Base-by-base conservation (phyloP, 2,113 vertebrate species). In the Ceyx cyanopectus region DNA sequence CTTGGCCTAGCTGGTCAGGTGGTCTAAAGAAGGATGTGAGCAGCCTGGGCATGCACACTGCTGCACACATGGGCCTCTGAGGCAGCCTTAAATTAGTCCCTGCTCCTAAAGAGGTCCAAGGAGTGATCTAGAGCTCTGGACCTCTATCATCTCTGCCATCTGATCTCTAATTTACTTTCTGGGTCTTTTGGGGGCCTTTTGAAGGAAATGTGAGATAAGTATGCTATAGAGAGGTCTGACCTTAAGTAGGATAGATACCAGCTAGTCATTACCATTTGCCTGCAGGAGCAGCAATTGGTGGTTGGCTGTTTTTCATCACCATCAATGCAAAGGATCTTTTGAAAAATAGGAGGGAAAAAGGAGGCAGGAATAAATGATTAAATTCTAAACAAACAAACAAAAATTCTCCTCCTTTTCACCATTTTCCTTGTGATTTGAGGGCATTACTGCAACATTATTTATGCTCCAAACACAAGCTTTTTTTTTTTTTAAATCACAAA, bases 401-500 rank as follows among this genome's bases (percentile, higher is more conserved):
- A 40, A 9, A 79, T 90, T 8, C 9, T 15, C 6, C 13, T 72
- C 20, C 24, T 48, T 29, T 83, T 75, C 53, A 72, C 26, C 43
- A 12, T 12, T 60, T 78, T 50, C 61, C 26, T 65, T 41, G 23
- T 37, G 65, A 43, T 56, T 68, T 34, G 29, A 65, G 18, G 14
- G 77, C 30, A 30, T 72, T 78, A 43, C 24, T 63, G 40, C 60
- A 34, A 53, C 26, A 45, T 32, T 67, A 43, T 73, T 91, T 91
- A 56, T 85, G 54, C 27, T 67, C 81, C 72, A 56, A 85, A 70
- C 72, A 66, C n/a, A 77, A 58, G 22, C 3, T 20, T 81, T 76
- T 92, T 63, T 74, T 79, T 61, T 57, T 92, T 63, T 78, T 79
- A 63, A 83, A 84, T 68, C 32, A 37, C 41, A 29, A 40, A 45